These are phyloP conservation scores for Hyppa rectilinea DNA, from an alignment of 2,888 invertebrate species.

Conservation along the genomic window DNA sequence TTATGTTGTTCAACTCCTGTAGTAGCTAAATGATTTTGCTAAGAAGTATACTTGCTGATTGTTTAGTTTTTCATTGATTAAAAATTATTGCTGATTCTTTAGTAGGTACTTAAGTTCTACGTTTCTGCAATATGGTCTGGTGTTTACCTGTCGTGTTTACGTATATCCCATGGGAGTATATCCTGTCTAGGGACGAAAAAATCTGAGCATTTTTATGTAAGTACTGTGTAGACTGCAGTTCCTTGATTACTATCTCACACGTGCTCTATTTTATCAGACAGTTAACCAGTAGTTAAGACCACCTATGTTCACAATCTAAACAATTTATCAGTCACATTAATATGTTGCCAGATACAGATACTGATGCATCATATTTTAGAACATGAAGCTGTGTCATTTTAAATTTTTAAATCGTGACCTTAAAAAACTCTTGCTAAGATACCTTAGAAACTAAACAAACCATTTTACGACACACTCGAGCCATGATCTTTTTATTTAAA, in stretches of 20 bases:
- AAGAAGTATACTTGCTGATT: not conserved
- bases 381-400: slow-evolving; percentile 54
- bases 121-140: not conserved
- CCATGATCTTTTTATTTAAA: no score
- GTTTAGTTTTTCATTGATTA: not conserved
- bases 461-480: not conserved
- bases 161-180: not conserved
- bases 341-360: slow-evolving; percentile 55
- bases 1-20: not conserved
- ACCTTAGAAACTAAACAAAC: slow-evolving; percentile 10
- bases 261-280: slow-evolving; percentile 65
- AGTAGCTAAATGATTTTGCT: not conserved
- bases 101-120: not conserved
- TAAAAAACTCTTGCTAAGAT: slow-evolving; percentile 23
- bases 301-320: slow-evolving; percentile 80
- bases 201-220: not conserved
- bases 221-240: not conserved
- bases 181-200: not conserved
- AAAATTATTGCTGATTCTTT: no score
- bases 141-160: not conserved
- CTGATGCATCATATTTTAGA: slow-evolving; percentile 57
- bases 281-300: slow-evolving; percentile 82
- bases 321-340: slow-evolving; percentile 81
- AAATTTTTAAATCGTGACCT: slow-evolving; percentile 75
- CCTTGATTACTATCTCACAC: slow-evolving; percentile 68